These are phyloP conservation scores for Champsocephalus esox DNA, from an alignment of 2,797 vertebrate species.

Conservation along the genomic window DNA sequence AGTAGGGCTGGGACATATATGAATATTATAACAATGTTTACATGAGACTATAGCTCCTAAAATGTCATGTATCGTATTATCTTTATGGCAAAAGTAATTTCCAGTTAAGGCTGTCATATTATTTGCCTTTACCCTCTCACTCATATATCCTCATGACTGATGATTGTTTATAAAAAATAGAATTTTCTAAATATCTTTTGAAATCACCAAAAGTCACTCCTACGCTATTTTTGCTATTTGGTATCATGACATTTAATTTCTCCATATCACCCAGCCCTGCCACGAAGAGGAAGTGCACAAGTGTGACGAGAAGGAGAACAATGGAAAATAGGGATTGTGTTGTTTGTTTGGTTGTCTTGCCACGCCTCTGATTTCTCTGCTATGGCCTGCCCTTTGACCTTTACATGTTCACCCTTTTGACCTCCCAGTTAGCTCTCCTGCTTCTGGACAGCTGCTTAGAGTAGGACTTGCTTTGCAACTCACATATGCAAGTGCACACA, in stretches of 20 bases:
- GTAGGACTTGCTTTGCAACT: conserved; percentile 13
- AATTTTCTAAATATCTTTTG: not conserved
- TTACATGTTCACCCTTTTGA: conserved; percentile 25
- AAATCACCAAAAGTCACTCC: not conserved
- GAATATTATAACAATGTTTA: too few species aligned
- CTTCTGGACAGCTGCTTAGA: conserved; percentile 26
- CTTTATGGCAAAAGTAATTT: not conserved
- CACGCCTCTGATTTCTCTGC: conserved; percentile 35
- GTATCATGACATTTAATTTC: too few species aligned
- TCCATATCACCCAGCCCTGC: too few species aligned
- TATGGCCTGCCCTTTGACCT: conserved; percentile 47
- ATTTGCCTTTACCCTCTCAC: not conserved
- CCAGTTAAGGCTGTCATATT: not conserved
- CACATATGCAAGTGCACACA: not conserved
- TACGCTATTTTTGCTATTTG: not conserved
- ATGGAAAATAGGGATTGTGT: conserved; percentile 48
- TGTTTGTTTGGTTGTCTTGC: conserved; percentile 51
- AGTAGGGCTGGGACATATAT: too few species aligned
- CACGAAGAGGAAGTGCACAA: conserved; percentile 34
- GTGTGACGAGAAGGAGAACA: conserved; percentile 60
- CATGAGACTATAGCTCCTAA: too few species aligned
- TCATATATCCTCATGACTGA: not conserved
- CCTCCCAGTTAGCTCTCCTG: conserved; percentile 9
- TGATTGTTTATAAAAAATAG: too few species aligned
- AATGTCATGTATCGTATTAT: too few species aligned